Base-by-base conservation (phyloP, 2,113 vertebrate species). In the Mandrillus leucophaeus region DNA sequence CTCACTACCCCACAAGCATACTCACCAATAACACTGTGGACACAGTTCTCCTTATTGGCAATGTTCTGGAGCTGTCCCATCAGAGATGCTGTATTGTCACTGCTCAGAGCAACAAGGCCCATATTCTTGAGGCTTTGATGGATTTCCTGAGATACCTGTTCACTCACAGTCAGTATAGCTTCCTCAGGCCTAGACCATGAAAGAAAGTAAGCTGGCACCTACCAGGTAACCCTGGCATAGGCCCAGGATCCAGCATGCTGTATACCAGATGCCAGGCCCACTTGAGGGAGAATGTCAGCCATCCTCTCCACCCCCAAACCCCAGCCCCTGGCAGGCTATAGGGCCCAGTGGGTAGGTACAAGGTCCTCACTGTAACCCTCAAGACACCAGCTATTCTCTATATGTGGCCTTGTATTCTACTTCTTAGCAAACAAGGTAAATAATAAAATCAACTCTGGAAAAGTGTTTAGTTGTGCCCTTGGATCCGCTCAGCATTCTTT, bases 51-150 rank as follows among this genome's bases (percentile, higher is more conserved):
- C 35, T 97, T 96, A 92, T 97, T 98, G 61, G 97, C 98, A 20
- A 99, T 98, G 95, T 97, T 98, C 85, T 97, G 97, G 85, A 99
- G 98, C 97, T 99, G 99, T 50, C 99, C 98, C 52, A 85, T 98
- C 86, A 99, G 98, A 89, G 98, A 97, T 27, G 96, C 93, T 8
- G 90, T 64, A 75, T 48, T 98, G 73, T 99, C 98, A 3, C 38
- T 95, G 55, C 97, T 97, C 94, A 98, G 96, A 40, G 95, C 68
- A 32, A 97, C 70, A 12, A 97, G 98, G 55, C 98, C 98, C 92
- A 98, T 98, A 64, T 72, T 87, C 8, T 55, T 82, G 80, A 98
- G 96, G 12, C 97, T 96, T 32, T 97, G 96, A 0, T 96, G 98
- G 97, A 99, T 97, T 96, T 98, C 99, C 98, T 97, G 98, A 96